Conservation (phyloP, 2,888 invertebrate species). For the Macrosoma leucophasiata region DNA sequence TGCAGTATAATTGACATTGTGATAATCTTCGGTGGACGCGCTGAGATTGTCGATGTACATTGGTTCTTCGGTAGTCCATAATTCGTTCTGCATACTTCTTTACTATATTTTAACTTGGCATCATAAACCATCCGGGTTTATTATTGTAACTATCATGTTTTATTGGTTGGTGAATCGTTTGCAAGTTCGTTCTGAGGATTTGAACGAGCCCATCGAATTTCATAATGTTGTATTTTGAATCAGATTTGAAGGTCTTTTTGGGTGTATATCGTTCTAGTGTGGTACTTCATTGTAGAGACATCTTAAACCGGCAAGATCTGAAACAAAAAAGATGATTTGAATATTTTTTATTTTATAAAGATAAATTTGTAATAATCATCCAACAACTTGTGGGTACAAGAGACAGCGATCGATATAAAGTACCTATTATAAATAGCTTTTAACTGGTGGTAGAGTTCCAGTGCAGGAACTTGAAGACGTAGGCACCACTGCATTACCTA, state of each 20-base stretch:
- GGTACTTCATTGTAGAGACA: background rate
- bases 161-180: slow-evolving; percentile 24
- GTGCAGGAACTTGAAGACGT: too few relatives aligned
- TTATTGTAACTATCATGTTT: slow-evolving; percentile 46
- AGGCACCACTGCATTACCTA: too few relatives aligned
- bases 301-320: background rate
- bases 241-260: background rate
- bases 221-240: slow-evolving; percentile 21
- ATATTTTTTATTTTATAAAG: too few relatives aligned
- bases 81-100: slow-evolving; percentile 58
- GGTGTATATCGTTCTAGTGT: background rate
- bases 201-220: slow-evolving; percentile 11
- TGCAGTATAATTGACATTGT: slow-evolving; percentile 37
- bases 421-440: too few relatives aligned
- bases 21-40: slow-evolving; percentile 32
- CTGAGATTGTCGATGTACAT: slow-evolving; percentile 38
- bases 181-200: slow-evolving; percentile 24
- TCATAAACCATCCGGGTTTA: slow-evolving; percentile 55
- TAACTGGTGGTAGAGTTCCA: too few relatives aligned
- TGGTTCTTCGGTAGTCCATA: slow-evolving; percentile 45
- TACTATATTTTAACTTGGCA: slow-evolving; percentile 49
- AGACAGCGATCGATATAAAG: too few relatives aligned
- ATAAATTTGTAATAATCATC: too few relatives aligned
- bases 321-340: slow-evolving; percentile 11
- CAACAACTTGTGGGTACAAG: too few relatives aligned